Percentiles rank a stretch among this genome's conserved stretches.
Conservation (phyloP, 2,113 vertebrate genomes). For the Tringa solitaria region DNA sequence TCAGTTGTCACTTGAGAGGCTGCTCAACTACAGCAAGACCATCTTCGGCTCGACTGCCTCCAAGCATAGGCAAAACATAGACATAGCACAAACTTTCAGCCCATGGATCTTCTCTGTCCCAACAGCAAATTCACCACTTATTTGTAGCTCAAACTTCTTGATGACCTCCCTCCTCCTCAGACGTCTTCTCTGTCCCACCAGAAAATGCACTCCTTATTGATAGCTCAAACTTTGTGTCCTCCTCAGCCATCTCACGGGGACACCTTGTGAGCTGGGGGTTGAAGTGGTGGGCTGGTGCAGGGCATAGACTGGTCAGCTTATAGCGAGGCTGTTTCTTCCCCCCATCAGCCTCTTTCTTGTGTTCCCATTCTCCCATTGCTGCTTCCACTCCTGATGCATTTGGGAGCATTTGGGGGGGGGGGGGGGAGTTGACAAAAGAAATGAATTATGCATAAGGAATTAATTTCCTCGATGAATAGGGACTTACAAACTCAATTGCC, state of each 20-base stretch:
- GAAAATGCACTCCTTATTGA: background rate
- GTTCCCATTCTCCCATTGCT: slow-evolving; percentile 44
- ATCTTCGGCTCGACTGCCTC: background rate
- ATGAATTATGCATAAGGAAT: slow-evolving; percentile 83
- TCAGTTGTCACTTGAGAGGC: background rate
- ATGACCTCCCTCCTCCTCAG: background rate
- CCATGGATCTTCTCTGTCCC: background rate
- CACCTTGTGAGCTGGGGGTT: background rate
- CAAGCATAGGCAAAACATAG: background rate
- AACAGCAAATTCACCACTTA: background rate
- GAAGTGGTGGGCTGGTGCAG: background rate
- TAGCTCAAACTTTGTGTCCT: background rate
- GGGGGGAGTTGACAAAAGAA: slow-evolving; percentile 75
- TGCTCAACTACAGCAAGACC: background rate
- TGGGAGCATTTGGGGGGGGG: slow-evolving; percentile 59
- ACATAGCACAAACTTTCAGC: background rate
- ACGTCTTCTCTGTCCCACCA: background rate
- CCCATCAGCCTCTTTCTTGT: background rate
- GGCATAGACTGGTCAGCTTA: background rate
- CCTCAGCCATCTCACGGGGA: background rate
- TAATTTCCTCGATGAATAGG: slow-evolving; percentile 81
- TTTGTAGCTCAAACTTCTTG: background rate
- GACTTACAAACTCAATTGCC: slow-evolving; percentile 70
- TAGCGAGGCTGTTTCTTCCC: background rate
- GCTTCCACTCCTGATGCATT: slow-evolving; percentile 49